These are phyloP conservation scores for Cactoblastis cactorum DNA, from an alignment of 2,888 invertebrate genomes.

Conservation along the genomic window DNA sequence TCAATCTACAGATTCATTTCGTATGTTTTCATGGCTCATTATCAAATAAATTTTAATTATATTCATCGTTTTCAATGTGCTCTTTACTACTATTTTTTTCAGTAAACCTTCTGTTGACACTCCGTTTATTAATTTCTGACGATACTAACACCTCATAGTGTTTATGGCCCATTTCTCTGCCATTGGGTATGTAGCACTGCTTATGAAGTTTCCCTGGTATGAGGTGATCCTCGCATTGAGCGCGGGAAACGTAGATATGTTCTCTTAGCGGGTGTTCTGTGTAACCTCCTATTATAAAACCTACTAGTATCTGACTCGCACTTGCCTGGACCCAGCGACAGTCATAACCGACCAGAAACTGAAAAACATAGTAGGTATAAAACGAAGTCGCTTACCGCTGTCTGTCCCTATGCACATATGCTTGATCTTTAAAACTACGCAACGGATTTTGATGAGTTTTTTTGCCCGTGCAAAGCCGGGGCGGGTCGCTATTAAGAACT, in stretches of 20 bases:
- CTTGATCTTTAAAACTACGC: too few relatives aligned
- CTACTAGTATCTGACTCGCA: slow-evolving; percentile 82
- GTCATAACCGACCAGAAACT: slow-evolving; percentile 59
- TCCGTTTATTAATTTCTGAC: slow-evolving; percentile 27
- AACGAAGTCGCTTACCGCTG: too few relatives aligned
- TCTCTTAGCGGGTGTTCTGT: slow-evolving; percentile 65
- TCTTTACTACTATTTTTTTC: too few relatives aligned
- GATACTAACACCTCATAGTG: slow-evolving; percentile 45
- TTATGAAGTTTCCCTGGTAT: slow-evolving; percentile 88
- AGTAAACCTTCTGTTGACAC: slow-evolving; percentile 18
- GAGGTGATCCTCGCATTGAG: slow-evolving; percentile 82
- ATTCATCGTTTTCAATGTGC: too few relatives aligned
- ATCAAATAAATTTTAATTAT: too few relatives aligned
- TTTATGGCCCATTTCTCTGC: slow-evolving; percentile 35
- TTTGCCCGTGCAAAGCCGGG: too few relatives aligned
- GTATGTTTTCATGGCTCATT: too few relatives aligned
- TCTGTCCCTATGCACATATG: too few relatives aligned
- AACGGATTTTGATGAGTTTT: too few relatives aligned
- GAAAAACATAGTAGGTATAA: slow-evolving; percentile 23
- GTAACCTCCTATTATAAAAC: slow-evolving; percentile 82
- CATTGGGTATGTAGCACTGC: slow-evolving; percentile 84
- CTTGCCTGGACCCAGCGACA: slow-evolving; percentile 75
- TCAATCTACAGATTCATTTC: too few relatives aligned
- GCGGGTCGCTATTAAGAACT: too few relatives aligned
- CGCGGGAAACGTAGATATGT: slow-evolving; percentile 82